Evolutionary conservation across 53 echinoderm and acorn worm genomes (phyloP).

Genomic region (Antedon mediterranea): DNA sequence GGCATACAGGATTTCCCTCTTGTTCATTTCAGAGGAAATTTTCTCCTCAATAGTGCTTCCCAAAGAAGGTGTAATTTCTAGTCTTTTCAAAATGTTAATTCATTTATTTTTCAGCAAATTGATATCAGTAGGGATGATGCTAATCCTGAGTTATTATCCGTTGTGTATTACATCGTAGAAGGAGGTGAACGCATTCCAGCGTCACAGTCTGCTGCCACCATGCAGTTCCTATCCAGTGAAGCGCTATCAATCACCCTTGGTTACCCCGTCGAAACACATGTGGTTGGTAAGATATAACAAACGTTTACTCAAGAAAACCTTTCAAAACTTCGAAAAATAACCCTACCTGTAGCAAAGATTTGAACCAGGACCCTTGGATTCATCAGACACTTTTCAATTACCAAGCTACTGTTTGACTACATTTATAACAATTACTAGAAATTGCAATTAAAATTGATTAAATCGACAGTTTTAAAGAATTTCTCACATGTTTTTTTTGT

Average conservation of each 20-base stretch:
- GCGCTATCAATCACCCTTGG: slow-evolving; percentile 42
- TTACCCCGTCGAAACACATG: slow-evolving; percentile 29
- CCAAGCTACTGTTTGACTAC: too few relatives aligned
- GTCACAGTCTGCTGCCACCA: slow-evolving; percentile 30
- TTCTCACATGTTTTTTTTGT: slow-evolving; percentile 3
- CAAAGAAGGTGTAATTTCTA: too few relatives aligned
- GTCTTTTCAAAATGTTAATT: not conserved
- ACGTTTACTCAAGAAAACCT: not conserved
- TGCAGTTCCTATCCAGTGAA: slow-evolving; percentile 37
- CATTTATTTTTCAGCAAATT: not conserved
- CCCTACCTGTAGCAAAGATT: too few relatives aligned
- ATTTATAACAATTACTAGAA: not conserved
- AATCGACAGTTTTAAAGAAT: not conserved
- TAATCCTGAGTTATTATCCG: not conserved
- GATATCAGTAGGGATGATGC: not conserved
- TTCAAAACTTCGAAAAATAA: too few relatives aligned
- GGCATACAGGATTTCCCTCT: too few relatives aligned
- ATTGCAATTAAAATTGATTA: not conserved
- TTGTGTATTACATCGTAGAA: slow-evolving; percentile 66
- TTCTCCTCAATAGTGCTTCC: too few relatives aligned
- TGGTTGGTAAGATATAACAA: slow-evolving; percentile 13
- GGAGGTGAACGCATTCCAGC: slow-evolving; percentile 43
- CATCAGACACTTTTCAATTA: too few relatives aligned
- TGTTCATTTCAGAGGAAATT: too few relatives aligned
- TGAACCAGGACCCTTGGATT: too few relatives aligned